Base-by-base conservation (phyloP, 2,888 invertebrate genomes). In the Drosophila kuntzei region DNA sequence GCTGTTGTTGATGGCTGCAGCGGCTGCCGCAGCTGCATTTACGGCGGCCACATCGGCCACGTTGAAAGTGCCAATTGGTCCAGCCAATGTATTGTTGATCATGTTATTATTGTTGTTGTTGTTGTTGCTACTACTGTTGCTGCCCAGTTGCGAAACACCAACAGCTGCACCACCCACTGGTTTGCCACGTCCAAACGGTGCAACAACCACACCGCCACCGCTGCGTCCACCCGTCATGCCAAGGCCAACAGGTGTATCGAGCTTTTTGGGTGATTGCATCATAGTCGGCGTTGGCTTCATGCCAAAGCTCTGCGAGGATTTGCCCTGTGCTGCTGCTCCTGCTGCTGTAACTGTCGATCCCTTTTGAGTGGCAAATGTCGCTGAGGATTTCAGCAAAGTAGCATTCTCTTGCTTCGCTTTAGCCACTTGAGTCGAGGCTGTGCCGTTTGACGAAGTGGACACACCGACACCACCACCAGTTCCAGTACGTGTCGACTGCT, bases 251-350 rank as follows among this genome's bases (percentile, higher is more conserved):
- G 47, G 25, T 27, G 69, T 29, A 14, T 90, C 89, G 1, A 79
- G 49, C 44, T 91, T 90, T 49, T 90, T 91, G 3, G 90, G 90
- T 2, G 90, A 80, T 16, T 85, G 82, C n/a, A 93, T 93, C 66
- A 93, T 92, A 84, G 94, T 93, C 57, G 94, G 93, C 16, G 94
- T 91, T 29, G 93, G 44, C 54, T 86, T 83, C 29, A 76, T 29
- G 12, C 71, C 93, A 77, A 92, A 92, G 74, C 93, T 92, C 64
- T 90, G 61, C 0, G 55, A 39, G 2, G 79, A 60, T 37, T 83
- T 83, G 4, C 51, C 50, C 6, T 53, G 70, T 2, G 16, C 16
- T 20, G 57, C 36, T 12, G 47, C 12, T 20, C 32, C 41, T 1
- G 51, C 46, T 6, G 63, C 27, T 3, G 29, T 5, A 16, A 39